Conservation (phyloP, 2,113 vertebrate species). For the Calypte anna region DNA sequence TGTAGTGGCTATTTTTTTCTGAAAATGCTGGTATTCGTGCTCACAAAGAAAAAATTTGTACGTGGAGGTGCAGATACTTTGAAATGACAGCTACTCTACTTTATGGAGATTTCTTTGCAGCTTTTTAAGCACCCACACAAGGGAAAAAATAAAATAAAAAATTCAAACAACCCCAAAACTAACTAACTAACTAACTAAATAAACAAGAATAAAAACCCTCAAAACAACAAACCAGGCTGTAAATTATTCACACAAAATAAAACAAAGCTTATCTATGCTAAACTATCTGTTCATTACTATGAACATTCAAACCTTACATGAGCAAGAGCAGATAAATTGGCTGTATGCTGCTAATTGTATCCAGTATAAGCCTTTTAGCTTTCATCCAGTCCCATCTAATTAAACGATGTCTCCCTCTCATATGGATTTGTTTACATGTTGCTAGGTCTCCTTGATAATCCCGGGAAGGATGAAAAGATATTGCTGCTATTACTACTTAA, state of each 20-base stretch:
- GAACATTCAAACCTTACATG: background rate
- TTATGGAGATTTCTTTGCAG: background rate
- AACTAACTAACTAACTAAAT: too few relatives aligned
- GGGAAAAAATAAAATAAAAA: background rate
- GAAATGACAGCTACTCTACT: background rate
- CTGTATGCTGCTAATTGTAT: background rate
- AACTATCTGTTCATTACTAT: background rate
- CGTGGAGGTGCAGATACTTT: background rate
- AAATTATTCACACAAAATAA: constrained; percentile 1
- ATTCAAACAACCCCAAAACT: too few relatives aligned
- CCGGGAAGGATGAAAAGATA: background rate
- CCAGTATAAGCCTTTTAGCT: background rate
- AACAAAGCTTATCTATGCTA: background rate
- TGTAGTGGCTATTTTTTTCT: background rate
- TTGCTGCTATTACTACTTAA: background rate
- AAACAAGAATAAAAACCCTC: too few relatives aligned
- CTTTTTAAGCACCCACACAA: background rate
- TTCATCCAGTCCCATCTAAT: background rate
- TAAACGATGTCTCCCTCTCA: background rate
- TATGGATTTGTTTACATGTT: background rate
- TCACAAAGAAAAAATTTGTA: background rate
- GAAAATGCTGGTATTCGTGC: background rate
- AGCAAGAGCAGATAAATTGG: background rate
- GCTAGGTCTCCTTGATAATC: background rate
- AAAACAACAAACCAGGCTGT: background rate